Conservation (phyloP, 2,888 invertebrate genomes). For the Ormia ochracea region DNA sequence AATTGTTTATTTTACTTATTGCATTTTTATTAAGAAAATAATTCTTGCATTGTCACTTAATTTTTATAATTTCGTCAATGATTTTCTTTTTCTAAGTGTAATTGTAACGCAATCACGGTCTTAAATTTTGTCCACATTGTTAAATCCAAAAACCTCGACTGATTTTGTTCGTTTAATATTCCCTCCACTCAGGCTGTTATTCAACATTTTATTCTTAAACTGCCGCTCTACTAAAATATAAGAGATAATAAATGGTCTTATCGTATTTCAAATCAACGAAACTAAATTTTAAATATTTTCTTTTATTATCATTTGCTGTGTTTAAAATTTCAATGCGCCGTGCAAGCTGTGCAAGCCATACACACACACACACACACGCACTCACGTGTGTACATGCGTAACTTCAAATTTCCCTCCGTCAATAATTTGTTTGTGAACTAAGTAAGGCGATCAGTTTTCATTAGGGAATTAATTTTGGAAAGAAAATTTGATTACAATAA, state of each 20-base stretch:
- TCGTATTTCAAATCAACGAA: slow-evolving; percentile 4
- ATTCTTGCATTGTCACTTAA: not conserved
- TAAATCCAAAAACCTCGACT: slow-evolving; percentile 3
- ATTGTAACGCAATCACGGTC: not conserved
- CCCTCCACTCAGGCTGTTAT: not conserved
- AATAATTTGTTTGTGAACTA: too few relatives aligned
- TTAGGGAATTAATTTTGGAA: too few relatives aligned
- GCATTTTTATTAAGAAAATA: not conserved
- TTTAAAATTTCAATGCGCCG: not conserved
- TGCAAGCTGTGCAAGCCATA: not conserved
- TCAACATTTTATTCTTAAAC: not conserved
- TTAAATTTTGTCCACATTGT: not conserved
- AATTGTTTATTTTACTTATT: not conserved
- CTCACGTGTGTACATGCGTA: too few relatives aligned
- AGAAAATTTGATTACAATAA: too few relatives aligned
- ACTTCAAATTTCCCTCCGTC: too few relatives aligned
- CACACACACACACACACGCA: not conserved
- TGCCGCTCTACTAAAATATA: slow-evolving; percentile 10
- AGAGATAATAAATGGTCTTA: slow-evolving; percentile 22
- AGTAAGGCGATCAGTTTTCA: too few relatives aligned
- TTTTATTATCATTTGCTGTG: slow-evolving; percentile 9
- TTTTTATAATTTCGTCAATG: not conserved
- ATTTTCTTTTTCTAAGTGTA: not conserved
- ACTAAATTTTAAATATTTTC: not conserved
- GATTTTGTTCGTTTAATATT: not conserved